Base-by-base conservation (phyloP, 1,140 invertebrate species). In the Temnothorax curvispinosus region DNA sequence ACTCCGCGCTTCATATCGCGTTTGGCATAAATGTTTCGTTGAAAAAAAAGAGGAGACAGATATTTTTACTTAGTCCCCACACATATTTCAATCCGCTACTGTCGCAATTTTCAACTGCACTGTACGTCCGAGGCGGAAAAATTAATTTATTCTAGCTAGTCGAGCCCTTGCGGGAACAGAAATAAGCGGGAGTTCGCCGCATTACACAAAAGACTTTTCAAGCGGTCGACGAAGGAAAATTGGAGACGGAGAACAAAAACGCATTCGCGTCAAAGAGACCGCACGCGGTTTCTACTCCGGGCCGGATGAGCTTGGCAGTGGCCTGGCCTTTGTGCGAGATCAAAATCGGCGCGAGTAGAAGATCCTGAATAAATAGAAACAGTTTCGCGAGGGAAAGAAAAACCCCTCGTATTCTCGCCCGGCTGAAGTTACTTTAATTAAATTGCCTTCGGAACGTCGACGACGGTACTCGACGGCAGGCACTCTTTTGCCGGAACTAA, bases 281-380 rank as follows among this genome's bases (percentile, higher is more conserved):
- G 41, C 38, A 32, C 7, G 41, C 38, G 11, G 54, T 60, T 27
- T 60, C 47, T 8, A 54, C 9, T 9, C 27, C 62, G 13, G 9
- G 9, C 18, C 3, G 13, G 56, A 75, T 75, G 38, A 69, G 52
- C 47, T 13, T 13, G 38, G 32, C 13, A 38, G 50, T n/a, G 18
- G 69, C n/a, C 41, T 62, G 69, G 74, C 69, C 54, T 62, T 74
- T 84, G 80, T 84, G 54, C 15, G 27, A 50, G 11, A 75, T 74
- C 67, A 41, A 82, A 27, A 60, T 32, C 65, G 35, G 27, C 54
- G 69, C 52, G 64, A 13, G 41, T 32, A 60, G 69, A 18, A 72
- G 41, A 84, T 62, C 54, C 41, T 47, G 80, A 60, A 50, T 75
- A 75, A 84, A 74, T 32, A 84, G 41, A 84, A 84, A 84, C 54